Percentiles rank a stretch among this genome's conserved stretches.
Evolutionary conservation across 2,797 vertebrate species (phyloP).

Genomic region (Saxicola maurus): DNA sequence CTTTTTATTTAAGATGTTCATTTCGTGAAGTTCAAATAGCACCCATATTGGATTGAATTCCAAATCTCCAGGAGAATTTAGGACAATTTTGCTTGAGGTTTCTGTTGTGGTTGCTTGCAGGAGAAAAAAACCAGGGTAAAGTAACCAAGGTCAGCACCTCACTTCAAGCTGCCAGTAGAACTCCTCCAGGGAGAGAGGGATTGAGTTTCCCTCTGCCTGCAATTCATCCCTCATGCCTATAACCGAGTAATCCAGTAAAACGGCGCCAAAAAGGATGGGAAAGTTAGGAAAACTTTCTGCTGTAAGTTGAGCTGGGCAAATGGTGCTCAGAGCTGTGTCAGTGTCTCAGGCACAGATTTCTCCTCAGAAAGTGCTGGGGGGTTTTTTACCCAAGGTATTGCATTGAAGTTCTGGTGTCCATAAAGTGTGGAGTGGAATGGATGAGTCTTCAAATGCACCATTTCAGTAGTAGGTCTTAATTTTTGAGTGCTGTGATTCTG

Average conservation of each 20-base stretch:
- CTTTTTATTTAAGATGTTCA: background rate
- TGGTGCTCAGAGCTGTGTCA: background rate
- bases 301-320: background rate
- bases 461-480: background rate
- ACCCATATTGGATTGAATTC: background rate
- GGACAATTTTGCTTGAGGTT: slow-evolving; percentile 11
- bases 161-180: background rate
- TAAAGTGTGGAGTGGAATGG: accelerated
- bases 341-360: background rate
- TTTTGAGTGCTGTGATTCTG: background rate
- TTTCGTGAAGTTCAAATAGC: slow-evolving; percentile 22
- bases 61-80: background rate
- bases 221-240: background rate
- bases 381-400: background rate
- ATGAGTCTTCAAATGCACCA: accelerated
- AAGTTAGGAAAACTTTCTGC: background rate
- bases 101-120: slow-evolving; percentile 6
- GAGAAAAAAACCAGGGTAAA: background rate
- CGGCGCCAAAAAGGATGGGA: accelerated
- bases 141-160: slow-evolving; percentile 25
- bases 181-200: background rate
- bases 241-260: background rate
- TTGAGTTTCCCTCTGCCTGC: background rate
- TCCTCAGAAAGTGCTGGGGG: background rate
- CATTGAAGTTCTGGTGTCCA: background rate